These are phyloP conservation scores for Pitta sordida DNA, from an alignment of 2,113 vertebrate genomes.

Conservation along the genomic window DNA sequence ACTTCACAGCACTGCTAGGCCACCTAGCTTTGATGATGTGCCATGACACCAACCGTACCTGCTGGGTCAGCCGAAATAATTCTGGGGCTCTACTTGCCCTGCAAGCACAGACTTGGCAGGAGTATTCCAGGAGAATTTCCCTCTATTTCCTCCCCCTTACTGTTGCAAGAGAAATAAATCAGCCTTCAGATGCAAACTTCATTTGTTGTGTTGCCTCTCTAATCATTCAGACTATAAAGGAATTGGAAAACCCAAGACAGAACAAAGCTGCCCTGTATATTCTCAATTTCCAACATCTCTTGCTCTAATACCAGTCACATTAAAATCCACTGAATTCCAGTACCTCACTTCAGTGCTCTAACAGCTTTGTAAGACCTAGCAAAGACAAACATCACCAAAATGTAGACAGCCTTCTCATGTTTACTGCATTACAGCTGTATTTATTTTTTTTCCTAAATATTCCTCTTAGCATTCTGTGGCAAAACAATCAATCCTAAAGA, in stretches of 20 bases:
- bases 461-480: neutral
- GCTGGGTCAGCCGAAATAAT: neutral
- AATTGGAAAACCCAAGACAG: neutral
- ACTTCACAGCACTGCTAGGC: neutral
- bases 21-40: conserved; percentile 4
- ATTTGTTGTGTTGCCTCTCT: neutral
- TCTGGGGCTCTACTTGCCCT: neutral
- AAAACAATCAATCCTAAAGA: neutral
- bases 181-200: neutral
- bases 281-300: neutral
- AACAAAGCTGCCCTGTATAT: neutral
- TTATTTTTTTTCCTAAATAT: neutral
- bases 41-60: neutral
- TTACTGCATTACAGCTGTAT: neutral
- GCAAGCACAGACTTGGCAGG: neutral
- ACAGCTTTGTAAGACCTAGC: neutral
- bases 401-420: neutral
- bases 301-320: neutral
- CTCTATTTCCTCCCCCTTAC: neutral
- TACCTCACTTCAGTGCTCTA: neutral
- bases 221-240: neutral
- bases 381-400: neutral
- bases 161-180: neutral
- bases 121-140: neutral
- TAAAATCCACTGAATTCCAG: neutral